These are phyloP conservation scores for Conomelus anceps DNA, from an alignment of 2,888 invertebrate genomes.

Conservation along the genomic window DNA sequence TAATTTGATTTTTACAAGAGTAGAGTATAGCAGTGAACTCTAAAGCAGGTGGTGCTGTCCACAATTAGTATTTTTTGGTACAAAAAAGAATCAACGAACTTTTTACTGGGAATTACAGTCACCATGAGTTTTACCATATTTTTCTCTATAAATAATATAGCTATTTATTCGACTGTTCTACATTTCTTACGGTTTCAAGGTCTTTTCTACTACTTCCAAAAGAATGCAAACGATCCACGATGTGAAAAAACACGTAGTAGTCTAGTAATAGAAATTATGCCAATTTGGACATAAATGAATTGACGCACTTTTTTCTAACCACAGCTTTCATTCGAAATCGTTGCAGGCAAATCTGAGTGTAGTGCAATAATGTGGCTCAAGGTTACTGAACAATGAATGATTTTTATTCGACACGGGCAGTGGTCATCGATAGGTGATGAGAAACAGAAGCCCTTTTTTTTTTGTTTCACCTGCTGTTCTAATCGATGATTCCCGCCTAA, in stretches of 20 bases:
- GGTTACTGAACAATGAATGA: background rate
- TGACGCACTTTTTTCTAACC: background rate
- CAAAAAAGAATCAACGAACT: too few relatives aligned
- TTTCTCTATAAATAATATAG: background rate
- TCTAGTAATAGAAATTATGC: background rate
- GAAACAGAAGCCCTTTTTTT: background rate
- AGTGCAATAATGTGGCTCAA: background rate
- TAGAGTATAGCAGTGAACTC: too few relatives aligned
- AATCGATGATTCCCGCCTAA: background rate
- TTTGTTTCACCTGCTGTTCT: background rate
- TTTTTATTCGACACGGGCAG: background rate
- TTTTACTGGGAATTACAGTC: too few relatives aligned
- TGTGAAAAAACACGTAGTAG: background rate
- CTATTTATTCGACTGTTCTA: too few relatives aligned
- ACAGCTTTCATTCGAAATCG: background rate
- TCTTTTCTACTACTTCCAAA: background rate
- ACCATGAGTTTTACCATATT: too few relatives aligned
- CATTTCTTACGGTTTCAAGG: background rate
- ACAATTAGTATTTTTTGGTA: too few relatives aligned
- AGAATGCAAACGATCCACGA: background rate
- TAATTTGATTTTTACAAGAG: too few relatives aligned
- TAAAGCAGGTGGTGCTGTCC: too few relatives aligned
- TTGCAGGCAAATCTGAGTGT: background rate
- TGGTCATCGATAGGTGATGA: background rate
- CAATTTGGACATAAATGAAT: background rate